Evolutionary conservation across 1,140 invertebrate species (phyloP), one percentile per base, ranked within the genome.

Genomic region (Theocolax elegans): DNA sequence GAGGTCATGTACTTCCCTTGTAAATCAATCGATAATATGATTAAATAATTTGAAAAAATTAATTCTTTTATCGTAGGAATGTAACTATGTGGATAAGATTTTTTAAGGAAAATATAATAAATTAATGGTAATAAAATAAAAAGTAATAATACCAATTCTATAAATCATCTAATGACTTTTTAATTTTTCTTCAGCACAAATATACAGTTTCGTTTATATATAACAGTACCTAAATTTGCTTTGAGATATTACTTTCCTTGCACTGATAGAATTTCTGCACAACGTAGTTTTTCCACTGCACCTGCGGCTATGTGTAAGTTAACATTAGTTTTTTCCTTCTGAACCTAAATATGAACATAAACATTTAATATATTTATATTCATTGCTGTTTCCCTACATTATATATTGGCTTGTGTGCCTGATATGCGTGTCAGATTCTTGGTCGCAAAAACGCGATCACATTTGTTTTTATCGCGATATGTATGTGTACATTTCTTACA

Each of bases 361-460:
- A 44, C 15, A 60, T 60, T 44, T 44, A 27, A 21, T 62, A 12
- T 23, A 59, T 46, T 19, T 17, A 19, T 25, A 29, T 46, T 62
- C 31, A 62, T 59, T 42, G n/a, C n/a, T n/a, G n/a, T 23, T 59
- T 59, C 27, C 48, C 23, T 12, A 25, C 23, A 25, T 51, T 42
- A 42, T 15, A 23, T 44, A 4, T 54, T 31, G 19, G n/a, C n/a
- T 31, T 56, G 13, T 58, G n/a, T 35, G 35, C 54, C 19, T 19
- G 82, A 84, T 85, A 85, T 84, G 82, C 67, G 76, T 73, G 75
- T 77, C 75, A 81, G 80, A 83, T 83, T 85, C 82, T 79, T 81
- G 81, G 80, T 76, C 78, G 83, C 77, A 78, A 73, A 75, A 69
- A 60, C 77, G 78, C 77, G 77, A 83, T 82, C 79, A 83, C 79